Evolutionary conservation across 2,113 vertebrate genomes (phyloP).

Genomic region (Caranx melampygus): DNA sequence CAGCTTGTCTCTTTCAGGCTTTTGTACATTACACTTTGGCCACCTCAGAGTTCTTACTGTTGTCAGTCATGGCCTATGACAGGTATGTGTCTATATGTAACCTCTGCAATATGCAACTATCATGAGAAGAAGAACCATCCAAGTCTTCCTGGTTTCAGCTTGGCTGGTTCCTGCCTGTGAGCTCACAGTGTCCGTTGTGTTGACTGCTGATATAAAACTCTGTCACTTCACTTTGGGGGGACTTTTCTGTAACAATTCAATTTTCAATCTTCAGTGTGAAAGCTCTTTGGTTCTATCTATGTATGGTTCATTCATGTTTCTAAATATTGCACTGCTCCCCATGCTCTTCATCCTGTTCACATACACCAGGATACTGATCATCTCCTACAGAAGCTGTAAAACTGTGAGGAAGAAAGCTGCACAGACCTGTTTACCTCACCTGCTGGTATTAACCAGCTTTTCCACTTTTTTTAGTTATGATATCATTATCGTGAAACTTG

Average conservation of each 20-base stretch:
- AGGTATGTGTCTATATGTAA: constrained; percentile 27
- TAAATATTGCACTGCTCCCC: neutral
- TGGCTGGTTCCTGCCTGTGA: neutral
- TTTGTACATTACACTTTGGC: neutral
- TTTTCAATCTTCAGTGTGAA: neutral
- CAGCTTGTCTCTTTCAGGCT: neutral
- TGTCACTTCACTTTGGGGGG: neutral
- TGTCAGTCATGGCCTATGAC: constrained; percentile 25
- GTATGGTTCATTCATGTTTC: too few relatives aligned
- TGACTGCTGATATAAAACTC: neutral
- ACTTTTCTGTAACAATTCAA: neutral
- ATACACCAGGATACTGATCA: neutral
- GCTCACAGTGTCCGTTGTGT: too few relatives aligned
- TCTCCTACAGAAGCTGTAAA: neutral
- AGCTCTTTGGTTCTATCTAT: too few relatives aligned
- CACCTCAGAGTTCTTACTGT: constrained; percentile 1
- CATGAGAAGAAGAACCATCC: neutral
- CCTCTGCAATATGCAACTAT: constrained; percentile 3
- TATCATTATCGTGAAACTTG: neutral
- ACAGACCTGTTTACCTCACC: constrained; percentile 8
- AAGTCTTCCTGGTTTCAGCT: neutral
- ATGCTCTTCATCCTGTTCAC: neutral
- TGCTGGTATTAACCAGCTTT: neutral
- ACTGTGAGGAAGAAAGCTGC: constrained; percentile 2
- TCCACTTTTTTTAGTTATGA: too few relatives aligned